Conservation (phyloP, 2,888 invertebrate species). For the Ennomos quercinarius region DNA sequence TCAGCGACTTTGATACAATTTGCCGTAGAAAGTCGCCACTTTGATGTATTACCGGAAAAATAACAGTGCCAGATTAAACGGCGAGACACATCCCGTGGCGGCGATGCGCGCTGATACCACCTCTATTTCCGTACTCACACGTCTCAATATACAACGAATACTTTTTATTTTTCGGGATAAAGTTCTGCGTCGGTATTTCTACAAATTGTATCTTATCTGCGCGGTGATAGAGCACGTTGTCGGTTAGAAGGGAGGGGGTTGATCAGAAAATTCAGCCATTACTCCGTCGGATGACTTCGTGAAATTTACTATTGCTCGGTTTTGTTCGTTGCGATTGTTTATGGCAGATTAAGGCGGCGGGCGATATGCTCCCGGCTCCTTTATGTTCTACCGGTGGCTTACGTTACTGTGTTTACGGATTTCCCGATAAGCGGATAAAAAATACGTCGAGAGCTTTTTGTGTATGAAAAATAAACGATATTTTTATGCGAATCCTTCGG, state of each 20-base stretch:
- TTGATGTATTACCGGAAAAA: slow-evolving; percentile 79
- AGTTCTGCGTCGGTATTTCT: slow-evolving; percentile 10
- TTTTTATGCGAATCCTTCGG: slow-evolving; percentile 46
- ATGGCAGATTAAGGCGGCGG: slow-evolving; percentile 68
- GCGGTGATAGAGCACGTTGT: slow-evolving; percentile 24
- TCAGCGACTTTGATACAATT: slow-evolving; percentile 77
- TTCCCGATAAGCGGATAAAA: slow-evolving; percentile 64
- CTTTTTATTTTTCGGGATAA: slow-evolving; percentile 29
- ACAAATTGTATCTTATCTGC: slow-evolving; percentile 27
- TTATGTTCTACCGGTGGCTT: slow-evolving; percentile 56
- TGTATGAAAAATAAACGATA: slow-evolving; percentile 58
- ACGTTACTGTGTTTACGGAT: slow-evolving; percentile 62
- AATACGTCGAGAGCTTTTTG: slow-evolving; percentile 59
- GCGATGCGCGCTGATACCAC: slow-evolving; percentile 28
- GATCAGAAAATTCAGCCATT: slow-evolving; percentile 67
- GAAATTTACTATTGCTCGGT: slow-evolving; percentile 68
- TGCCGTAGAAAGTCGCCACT: slow-evolving; percentile 70
- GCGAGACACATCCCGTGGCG: slow-evolving; percentile 47
- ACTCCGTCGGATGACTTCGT: slow-evolving; percentile 68
- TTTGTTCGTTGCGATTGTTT: slow-evolving; percentile 70
- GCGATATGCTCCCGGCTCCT: slow-evolving; percentile 60
- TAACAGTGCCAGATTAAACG: slow-evolving; percentile 72
- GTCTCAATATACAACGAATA: slow-evolving; percentile 34
- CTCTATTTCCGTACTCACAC: slow-evolving; percentile 35
- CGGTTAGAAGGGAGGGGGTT: slow-evolving; percentile 17